phyloP scores from a whole-genome alignment of 2,888 invertebrate species.

The Caenorhabditis afra region DNA sequence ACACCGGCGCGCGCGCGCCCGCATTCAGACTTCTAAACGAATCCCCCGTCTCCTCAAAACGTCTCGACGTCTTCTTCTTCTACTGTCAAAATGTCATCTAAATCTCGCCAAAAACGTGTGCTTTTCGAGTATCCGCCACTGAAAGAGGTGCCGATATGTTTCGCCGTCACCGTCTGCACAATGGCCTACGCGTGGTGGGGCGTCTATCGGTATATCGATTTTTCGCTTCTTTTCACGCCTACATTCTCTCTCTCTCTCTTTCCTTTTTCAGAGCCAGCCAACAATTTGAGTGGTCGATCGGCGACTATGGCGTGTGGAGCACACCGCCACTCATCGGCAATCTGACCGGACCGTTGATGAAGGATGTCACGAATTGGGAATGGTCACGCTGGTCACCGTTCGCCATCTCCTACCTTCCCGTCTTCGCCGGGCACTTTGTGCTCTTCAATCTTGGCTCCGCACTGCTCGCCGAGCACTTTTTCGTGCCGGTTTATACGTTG shows the following conservation, averaged over 20 bases:
- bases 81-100: not conserved
- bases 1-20: no score
- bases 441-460: conserved; percentile 75
- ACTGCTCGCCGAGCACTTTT: conserved; percentile 64
- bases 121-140: conserved; percentile 78
- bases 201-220: conserved; percentile 44
- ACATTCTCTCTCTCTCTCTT: no score
- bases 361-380: conserved; percentile 81
- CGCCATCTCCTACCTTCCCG: conserved; percentile 72
- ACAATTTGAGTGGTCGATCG: conserved; percentile 59
- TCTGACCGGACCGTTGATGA: conserved; percentile 64
- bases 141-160: conserved; percentile 76
- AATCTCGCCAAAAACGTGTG: conserved; percentile 12
- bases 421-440: conserved; percentile 72
- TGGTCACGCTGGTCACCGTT: conserved; percentile 79
- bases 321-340: conserved; percentile 59
- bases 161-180: conserved; percentile 64
- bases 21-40: no score
- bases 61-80: conserved; percentile 22
- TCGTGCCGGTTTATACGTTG: conserved; percentile 65
- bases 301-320: conserved; percentile 63
- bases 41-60: no score
- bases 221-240: no score
- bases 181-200: conserved; percentile 72
- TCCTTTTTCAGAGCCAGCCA: conserved; percentile 61